Evolutionary conservation across 2,888 invertebrate species (phyloP).

Genomic region (Rotaria socialis): DNA sequence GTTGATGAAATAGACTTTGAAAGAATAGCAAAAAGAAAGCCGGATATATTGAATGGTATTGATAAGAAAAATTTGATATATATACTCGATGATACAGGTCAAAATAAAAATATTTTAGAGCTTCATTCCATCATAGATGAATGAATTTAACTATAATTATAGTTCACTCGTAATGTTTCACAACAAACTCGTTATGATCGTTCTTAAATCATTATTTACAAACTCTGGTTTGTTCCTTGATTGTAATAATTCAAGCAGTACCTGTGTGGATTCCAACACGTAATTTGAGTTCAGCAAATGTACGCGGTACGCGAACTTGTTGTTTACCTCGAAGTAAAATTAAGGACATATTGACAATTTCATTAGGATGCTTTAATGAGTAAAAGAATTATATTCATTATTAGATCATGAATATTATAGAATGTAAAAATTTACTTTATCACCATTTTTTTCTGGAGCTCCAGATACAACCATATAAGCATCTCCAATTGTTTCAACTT

Average conservation of each 20-base stretch:
- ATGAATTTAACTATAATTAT: too few relatives aligned
- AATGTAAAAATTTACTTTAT: not conserved
- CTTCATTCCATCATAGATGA: too few relatives aligned
- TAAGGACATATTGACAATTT: conserved; percentile 17
- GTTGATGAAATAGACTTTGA: too few relatives aligned
- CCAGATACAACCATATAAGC: conserved; percentile 24
- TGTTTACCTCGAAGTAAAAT: not conserved
- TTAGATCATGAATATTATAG: not conserved
- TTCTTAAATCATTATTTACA: too few relatives aligned
- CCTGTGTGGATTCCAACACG: conserved; percentile 33
- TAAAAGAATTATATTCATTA: not conserved
- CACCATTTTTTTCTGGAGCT: not conserved
- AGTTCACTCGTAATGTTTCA: too few relatives aligned
- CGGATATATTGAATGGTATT: too few relatives aligned
- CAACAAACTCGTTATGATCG: too few relatives aligned
- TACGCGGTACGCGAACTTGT: conserved; percentile 10
- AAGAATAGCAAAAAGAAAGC: too few relatives aligned
- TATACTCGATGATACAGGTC: too few relatives aligned
- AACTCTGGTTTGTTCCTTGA: too few relatives aligned
- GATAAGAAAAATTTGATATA: too few relatives aligned
- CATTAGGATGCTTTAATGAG: conserved; percentile 13
- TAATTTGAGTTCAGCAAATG: conserved; percentile 2
- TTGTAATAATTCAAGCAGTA: not conserved
- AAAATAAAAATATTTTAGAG: too few relatives aligned
- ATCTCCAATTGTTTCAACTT: conserved; percentile 32